Conservation (phyloP, 2,797 vertebrate genomes). For the Hylomyscus alleni region DNA sequence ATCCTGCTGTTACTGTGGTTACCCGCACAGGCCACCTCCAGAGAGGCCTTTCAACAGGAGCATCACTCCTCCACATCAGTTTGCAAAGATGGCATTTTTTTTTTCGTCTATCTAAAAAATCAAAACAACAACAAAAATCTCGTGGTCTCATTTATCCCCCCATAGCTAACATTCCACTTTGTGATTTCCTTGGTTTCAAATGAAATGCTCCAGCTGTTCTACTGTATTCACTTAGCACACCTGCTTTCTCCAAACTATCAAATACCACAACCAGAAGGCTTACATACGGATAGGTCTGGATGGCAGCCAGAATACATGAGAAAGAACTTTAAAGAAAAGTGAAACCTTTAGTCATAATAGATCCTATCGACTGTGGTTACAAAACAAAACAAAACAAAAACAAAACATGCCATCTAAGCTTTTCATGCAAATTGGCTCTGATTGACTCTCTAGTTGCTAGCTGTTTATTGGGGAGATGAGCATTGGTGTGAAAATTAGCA, state of each 20-base stretch:
- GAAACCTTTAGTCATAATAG: neutral
- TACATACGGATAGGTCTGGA: neutral
- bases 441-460: neutral
- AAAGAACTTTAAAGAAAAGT: neutral
- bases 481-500: no score
- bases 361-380: neutral
- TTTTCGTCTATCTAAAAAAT: neutral
- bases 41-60: neutral
- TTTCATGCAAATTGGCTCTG: neutral
- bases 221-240: neutral
- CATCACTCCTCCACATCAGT: neutral
- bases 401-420: neutral
- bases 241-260: neutral
- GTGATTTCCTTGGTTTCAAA: conserved; percentile 8
- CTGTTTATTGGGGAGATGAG: neutral
- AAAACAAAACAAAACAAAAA: neutral
- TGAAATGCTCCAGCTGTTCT: neutral
- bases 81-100: neutral
- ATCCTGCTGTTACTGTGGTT: neutral
- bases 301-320: neutral
- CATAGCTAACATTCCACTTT: neutral
- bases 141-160: neutral
- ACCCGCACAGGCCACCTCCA: neutral
- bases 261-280: neutral
- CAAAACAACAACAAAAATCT: neutral